Evolutionary conservation across 2,888 invertebrate species (phyloP).

Genomic region (Syrphus vitripennis): DNA sequence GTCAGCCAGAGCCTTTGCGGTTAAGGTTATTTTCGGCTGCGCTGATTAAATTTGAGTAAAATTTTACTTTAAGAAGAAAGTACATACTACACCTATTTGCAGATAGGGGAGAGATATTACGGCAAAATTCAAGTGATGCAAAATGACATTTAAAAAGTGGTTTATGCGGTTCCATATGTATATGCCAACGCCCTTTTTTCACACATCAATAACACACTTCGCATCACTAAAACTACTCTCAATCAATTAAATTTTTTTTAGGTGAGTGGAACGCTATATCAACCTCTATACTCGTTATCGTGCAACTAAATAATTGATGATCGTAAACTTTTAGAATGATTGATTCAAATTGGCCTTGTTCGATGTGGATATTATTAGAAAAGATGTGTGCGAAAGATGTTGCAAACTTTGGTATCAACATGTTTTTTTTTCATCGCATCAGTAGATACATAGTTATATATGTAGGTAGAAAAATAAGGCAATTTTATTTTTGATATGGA

Average conservation of each 20-base stretch:
- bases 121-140: not conserved
- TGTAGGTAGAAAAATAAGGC: not conserved
- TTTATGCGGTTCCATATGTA: not conserved
- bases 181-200: slow-evolving; percentile 22
- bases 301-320: slow-evolving; percentile 65
- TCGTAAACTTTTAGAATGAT: slow-evolving; percentile 60
- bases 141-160: not conserved
- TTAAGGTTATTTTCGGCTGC: not conserved
- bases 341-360: slow-evolving; percentile 55
- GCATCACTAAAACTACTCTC: slow-evolving; percentile 27
- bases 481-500: not conserved
- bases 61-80: not conserved
- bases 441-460: no score
- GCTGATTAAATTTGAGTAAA: not conserved
- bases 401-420: slow-evolving; percentile 6
- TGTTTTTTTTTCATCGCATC: not conserved
- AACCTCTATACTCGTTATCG: slow-evolving; percentile 24
- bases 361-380: slow-evolving; percentile 18
- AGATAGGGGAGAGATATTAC: slow-evolving; percentile 3
- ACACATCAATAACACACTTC: slow-evolving; percentile 39
- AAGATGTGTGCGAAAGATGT: slow-evolving; percentile 1
- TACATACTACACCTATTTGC: no score
- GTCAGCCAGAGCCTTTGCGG: no score
- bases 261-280: slow-evolving; percentile 42
- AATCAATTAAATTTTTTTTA: slow-evolving; percentile 63